Evolutionary conservation across 2,113 vertebrate species (phyloP).

Genomic region (Proterorhinus semilunaris): DNA sequence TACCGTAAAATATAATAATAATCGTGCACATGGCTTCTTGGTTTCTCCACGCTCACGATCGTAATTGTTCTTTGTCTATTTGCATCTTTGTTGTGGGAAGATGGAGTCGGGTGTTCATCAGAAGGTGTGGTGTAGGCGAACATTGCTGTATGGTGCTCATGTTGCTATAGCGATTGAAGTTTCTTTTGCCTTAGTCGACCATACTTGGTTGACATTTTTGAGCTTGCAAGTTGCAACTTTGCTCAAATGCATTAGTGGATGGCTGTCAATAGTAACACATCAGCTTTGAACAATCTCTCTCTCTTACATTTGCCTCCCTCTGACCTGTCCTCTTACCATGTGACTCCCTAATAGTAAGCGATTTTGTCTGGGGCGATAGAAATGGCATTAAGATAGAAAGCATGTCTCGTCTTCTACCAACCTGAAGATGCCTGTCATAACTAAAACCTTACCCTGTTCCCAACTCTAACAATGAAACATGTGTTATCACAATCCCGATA

Average conservation of each 20-base stretch:
- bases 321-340: neutral
- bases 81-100: conserved; percentile 1
- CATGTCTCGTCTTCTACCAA: no score
- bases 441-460: no score
- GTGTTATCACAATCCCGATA: no score
- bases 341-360: no score
- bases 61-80: neutral
- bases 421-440: no score
- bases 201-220: neutral
- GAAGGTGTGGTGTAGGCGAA: conserved; percentile 6
- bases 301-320: neutral
- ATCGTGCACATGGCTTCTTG: no score
- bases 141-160: conserved; percentile 13
- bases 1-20: no score
- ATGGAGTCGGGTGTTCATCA: neutral
- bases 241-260: neutral
- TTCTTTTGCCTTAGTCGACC: conserved; percentile 2
- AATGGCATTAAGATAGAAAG: no score
- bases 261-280: neutral
- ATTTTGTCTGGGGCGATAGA: no score
- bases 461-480: no score
- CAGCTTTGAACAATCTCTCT: neutral
- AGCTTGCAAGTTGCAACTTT: neutral
- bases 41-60: neutral
- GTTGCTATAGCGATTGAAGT: conserved; percentile 39